phyloP scores from a whole-genome alignment of 1,140 invertebrate species.

The Megalopta genalis region DNA sequence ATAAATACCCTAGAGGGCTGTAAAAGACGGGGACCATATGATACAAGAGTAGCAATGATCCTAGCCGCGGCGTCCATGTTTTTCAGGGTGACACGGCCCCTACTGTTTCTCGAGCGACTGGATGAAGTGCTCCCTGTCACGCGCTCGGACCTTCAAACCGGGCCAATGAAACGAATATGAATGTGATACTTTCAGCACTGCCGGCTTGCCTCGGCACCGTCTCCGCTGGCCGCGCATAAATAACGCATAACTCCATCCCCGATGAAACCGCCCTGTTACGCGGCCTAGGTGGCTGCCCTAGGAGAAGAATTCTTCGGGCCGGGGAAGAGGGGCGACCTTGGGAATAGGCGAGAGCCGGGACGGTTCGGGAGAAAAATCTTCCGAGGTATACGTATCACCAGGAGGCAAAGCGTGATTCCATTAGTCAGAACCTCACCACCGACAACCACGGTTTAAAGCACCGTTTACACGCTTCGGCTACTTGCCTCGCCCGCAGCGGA shows the following conservation, averaged over 20 bases:
- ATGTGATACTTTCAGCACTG: constrained; percentile 73
- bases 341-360: not conserved
- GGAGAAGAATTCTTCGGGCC: constrained; percentile 23
- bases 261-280: constrained; percentile 29
- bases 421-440: constrained; percentile 74
- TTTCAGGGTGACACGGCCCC: constrained; percentile 22
- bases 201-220: constrained; percentile 55
- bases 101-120: constrained; percentile 51
- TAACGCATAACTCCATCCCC: constrained; percentile 67
- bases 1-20: not conserved
- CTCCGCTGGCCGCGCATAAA: constrained; percentile 66
- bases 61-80: constrained; percentile 36
- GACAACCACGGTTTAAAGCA: constrained; percentile 56
- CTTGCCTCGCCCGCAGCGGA: constrained; percentile 13
- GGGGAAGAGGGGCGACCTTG: constrained; percentile 16
- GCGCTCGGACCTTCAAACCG: constrained; percentile 27
- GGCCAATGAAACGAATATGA: constrained; percentile 62
- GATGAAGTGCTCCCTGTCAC: constrained; percentile 65
- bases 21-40: constrained; percentile 10
- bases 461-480: constrained; percentile 56
- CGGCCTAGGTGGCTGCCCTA: constrained; percentile 42
- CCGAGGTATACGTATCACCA: constrained; percentile 67
- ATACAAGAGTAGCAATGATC: constrained; percentile 35
- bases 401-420: constrained; percentile 75
- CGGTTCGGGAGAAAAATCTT: constrained; percentile 10